Evolutionary conservation across 2,113 vertebrate species (phyloP), one percentile per base, ranked within the genome.

Genomic region (Piliocolobus tephrosceles): DNA sequence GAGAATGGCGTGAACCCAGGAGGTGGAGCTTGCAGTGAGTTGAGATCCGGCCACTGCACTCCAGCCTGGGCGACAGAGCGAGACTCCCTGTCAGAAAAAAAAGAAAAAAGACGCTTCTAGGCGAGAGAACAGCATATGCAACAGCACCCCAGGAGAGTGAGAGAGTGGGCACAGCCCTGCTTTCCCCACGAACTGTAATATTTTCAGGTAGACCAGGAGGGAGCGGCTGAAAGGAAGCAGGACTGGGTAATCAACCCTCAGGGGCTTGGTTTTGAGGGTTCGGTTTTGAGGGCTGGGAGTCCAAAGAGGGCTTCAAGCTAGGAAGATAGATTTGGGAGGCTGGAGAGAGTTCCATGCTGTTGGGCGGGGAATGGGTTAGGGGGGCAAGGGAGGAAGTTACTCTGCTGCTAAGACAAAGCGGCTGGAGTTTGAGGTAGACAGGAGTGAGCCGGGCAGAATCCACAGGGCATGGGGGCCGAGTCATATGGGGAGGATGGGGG

Each of bases 401-500:
- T 50, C 32, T 20, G 30, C 0, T 12, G 23, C n/a, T 20, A 17
- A 75, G 50, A 27, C 38, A 16, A 30, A 85, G 72, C 16, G 13
- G 22, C 27, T 14, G 58, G 57, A 3, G 12, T 47, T 5, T 3
- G 25, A 57, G 61, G 47, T 6, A 12, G n/a, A 61, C 11, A 58
- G 5, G 17, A 30, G 22, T 17, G 8, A 13, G 0, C 8, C 0
- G 1, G 52, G n/a, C 8, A 27, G 82, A 25, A 4, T 3, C 23
- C 30, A 13, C 58, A 22, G 52, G 84, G 45, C 18, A 6, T 38
- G 5, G 35, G 7, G 45, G 20, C 43, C 0, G 55, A 47, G 22
- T 2, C 2, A 9, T 43, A 18, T 4, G 30, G 16, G 14, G 23
- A 47, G 8, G 57, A 5, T 2, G 18, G 16, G 11, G 18, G 40